A percentile compares a stretch with the other conserved stretches of the same genome.
These are phyloP conservation scores for Pantherophis alleghaniensis DNA, from an alignment of 2,797 vertebrate genomes.

Conservation along the genomic window DNA sequence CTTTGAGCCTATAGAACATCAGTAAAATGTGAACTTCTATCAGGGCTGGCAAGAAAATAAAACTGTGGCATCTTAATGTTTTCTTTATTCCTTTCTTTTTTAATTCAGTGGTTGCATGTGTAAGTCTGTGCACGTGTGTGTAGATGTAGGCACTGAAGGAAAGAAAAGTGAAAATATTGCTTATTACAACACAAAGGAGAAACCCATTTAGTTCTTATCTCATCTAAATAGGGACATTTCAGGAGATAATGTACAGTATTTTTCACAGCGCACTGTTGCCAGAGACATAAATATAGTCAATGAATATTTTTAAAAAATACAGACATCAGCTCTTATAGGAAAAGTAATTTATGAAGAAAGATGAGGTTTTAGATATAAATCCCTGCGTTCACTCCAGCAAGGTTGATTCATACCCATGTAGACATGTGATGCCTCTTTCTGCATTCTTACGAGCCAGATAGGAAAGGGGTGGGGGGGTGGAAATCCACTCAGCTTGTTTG, in stretches of 20 bases:
- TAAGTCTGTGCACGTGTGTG: background rate
- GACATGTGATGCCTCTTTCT: background rate
- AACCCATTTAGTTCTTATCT: constrained; percentile 33
- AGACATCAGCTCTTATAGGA: constrained; percentile 10
- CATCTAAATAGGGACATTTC: constrained; percentile 23
- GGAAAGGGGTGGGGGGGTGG: background rate
- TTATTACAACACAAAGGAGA: constrained; percentile 13
- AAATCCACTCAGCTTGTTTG: background rate
- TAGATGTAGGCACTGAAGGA: background rate
- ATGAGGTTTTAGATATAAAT: constrained; percentile 13
- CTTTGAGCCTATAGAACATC: background rate
- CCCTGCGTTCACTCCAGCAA: background rate
- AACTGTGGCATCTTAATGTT: background rate
- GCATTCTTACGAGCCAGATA: background rate
- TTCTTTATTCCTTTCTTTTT: constrained; percentile 1
- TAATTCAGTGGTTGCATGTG: background rate
- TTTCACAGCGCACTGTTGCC: constrained; percentile 4
- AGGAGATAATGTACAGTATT: constrained; percentile 20
- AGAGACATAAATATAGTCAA: background rate
- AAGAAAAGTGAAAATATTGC: constrained; percentile 23
- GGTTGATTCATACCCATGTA: background rate
- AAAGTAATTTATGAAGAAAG: constrained; percentile 22
- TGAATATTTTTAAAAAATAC: background rate
- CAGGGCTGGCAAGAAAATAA: background rate
- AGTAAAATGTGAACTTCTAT: background rate